Conservation (phyloP, 2,888 invertebrate species). For the Minunthozetes semirufus region DNA sequence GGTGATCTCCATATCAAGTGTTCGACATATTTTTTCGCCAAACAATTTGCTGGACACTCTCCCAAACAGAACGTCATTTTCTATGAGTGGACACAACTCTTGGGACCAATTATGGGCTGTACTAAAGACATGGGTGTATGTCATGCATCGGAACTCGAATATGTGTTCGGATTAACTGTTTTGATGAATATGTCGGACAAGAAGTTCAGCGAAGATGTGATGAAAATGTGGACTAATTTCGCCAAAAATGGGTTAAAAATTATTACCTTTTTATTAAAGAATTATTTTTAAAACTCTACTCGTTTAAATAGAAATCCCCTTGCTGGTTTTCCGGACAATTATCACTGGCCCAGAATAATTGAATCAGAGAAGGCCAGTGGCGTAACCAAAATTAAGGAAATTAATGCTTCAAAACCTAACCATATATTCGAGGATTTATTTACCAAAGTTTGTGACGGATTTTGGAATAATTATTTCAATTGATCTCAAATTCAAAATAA, state of each 20-base stretch:
- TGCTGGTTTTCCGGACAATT: too few relatives aligned
- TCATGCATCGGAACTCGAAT: background rate
- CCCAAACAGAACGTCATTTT: background rate
- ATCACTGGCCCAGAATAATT: background rate
- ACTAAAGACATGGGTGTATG: background rate
- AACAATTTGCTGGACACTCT: background rate
- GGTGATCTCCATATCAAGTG: background rate
- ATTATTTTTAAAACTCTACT: background rate
- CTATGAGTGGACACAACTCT: background rate
- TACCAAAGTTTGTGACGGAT: too few relatives aligned
- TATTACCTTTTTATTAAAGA: background rate
- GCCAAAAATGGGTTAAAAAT: constrained; percentile 32
- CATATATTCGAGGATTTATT: too few relatives aligned
- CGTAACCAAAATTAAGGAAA: too few relatives aligned
- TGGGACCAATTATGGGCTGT: background rate
- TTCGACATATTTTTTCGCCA: constrained; percentile 21
- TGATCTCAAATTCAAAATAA: too few relatives aligned
- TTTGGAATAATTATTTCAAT: too few relatives aligned
- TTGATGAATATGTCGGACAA: background rate
- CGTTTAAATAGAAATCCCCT: background rate
- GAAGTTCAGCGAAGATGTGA: background rate
- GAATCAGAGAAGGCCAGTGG: too few relatives aligned
- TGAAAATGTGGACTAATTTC: constrained; percentile 32
- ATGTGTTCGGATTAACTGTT: background rate
- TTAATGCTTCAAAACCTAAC: too few relatives aligned